Percentiles rank a stretch among this genome's conserved stretches.
Conservation (phyloP, 2,888 invertebrate genomes). For the Trilocha varians region DNA sequence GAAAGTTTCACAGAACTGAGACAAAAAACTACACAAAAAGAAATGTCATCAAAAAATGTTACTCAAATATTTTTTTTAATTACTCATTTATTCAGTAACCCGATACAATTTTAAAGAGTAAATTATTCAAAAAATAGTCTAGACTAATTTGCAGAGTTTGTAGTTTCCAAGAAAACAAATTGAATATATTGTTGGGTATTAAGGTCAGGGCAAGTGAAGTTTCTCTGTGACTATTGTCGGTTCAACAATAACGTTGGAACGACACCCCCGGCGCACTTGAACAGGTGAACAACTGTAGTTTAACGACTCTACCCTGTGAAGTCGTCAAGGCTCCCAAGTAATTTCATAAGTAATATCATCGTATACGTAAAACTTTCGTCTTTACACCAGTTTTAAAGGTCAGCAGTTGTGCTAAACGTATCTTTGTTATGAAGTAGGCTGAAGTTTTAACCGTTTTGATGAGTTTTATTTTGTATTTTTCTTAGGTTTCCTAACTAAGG, state of each 20-base stretch:
- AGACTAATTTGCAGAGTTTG: too few relatives aligned
- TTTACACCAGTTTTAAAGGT: not conserved
- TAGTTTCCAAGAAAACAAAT: too few relatives aligned
- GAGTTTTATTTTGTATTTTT: not conserved
- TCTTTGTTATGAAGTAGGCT: not conserved
- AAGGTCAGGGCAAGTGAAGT: not conserved
- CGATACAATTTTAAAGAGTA: too few relatives aligned
- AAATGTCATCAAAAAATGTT: too few relatives aligned
- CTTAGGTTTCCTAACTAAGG: too few relatives aligned
- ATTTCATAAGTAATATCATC: not conserved
- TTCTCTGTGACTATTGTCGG: not conserved
- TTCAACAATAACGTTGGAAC: not conserved
- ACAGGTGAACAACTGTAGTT: not conserved
- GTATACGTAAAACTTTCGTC: not conserved
- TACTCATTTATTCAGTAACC: too few relatives aligned
- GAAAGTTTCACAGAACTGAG: too few relatives aligned
- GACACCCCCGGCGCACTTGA: not conserved
- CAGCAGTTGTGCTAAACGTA: slow-evolving; percentile 3
- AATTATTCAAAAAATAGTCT: too few relatives aligned
- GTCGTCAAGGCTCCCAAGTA: not conserved
- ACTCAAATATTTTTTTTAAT: too few relatives aligned
- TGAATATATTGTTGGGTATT: not conserved
- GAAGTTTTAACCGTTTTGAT: not conserved
- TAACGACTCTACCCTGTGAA: not conserved
- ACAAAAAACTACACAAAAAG: too few relatives aligned